Base-by-base conservation (phyloP, 2,797 vertebrate genomes). In the Anguilla marmorata region DNA sequence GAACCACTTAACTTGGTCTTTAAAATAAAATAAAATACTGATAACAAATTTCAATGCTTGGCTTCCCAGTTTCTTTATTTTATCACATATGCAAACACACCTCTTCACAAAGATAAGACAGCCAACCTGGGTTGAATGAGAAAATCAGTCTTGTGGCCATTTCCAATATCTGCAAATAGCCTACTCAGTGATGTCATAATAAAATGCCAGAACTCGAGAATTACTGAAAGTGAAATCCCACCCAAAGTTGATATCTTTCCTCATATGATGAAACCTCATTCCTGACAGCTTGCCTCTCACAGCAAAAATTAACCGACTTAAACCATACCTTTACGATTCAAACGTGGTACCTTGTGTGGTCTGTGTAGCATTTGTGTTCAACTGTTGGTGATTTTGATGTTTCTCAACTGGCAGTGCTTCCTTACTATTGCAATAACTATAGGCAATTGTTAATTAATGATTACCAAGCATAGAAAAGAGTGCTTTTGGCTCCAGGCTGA, bases 361-460 rank as follows among this genome's bases (percentile, higher is more conserved):
- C 1, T 5, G 37, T 16, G 74, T 33, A 16, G 33, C 30, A 79
- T 37, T 79, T 79, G 27, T 72, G 6, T 72, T n/a, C 63, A 69
- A 27, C 63, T 27, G 7, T 24, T 27, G n/a, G 24, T 72, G n/a
- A 72, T 72, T 72, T 72, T 72, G 7, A 72, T 72, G 8, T n/a
- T 30, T 72, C 69, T 30, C 6, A 30, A 33, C 69, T 30, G 24
- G 1, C 33, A 41, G 14, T 79, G 37, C 74, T 79, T 79, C 11
- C 33, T 4, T 41, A 19, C 33, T 41, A 79, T 41, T 37, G 30
- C 9, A 37, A 41, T 79, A 79, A 41, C 74, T 79, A 19, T 80
- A 80, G 33, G 37, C 76, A 6, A 91, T 89, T 92, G 92, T 93
- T 93, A 94, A 93, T 93, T 94, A 91, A 92, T 93, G 86, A 89